phyloP scores from a whole-genome alignment of 2,888 invertebrate species.

The Oeneis ivallda region DNA sequence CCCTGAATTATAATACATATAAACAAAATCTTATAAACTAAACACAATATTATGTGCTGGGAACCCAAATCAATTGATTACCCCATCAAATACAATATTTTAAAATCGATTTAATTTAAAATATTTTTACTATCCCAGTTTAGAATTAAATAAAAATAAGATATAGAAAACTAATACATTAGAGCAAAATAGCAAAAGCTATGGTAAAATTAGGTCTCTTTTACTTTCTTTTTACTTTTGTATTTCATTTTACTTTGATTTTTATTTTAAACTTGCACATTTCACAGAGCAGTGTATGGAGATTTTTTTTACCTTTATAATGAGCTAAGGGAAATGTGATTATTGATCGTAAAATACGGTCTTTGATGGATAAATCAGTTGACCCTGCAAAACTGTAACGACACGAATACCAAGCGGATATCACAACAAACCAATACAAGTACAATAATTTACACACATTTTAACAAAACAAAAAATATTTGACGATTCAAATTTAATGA shows the following conservation, averaged over 20 bases:
- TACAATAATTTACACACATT: conserved; percentile 1
- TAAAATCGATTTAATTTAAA: not conserved
- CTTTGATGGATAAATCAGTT: conserved; percentile 73
- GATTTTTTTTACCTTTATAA: no score
- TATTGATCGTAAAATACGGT: conserved; percentile 41
- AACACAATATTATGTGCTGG: conserved; percentile 63
- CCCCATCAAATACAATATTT: conserved; percentile 63
- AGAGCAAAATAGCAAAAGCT: no score
- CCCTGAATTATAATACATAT: not conserved
- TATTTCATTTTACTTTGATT: no score
- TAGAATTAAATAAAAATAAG: not conserved
- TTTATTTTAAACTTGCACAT: no score
- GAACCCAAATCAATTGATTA: conserved; percentile 72
- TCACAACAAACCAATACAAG: conserved; percentile 47
- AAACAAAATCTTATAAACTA: conserved; percentile 38
- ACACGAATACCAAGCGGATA: conserved; percentile 67
- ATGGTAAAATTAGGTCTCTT: no score
- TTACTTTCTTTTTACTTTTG: no score
- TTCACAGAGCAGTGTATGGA: no score
- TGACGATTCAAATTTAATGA: not conserved
- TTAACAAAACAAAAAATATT: no score
- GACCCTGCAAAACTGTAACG: conserved; percentile 70
- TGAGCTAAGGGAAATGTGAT: not conserved
- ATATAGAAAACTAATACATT: no score
- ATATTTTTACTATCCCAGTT: not conserved